Conservation (phyloP, 2,888 invertebrate genomes). For the Drosophila pseudotakahashii region DNA sequence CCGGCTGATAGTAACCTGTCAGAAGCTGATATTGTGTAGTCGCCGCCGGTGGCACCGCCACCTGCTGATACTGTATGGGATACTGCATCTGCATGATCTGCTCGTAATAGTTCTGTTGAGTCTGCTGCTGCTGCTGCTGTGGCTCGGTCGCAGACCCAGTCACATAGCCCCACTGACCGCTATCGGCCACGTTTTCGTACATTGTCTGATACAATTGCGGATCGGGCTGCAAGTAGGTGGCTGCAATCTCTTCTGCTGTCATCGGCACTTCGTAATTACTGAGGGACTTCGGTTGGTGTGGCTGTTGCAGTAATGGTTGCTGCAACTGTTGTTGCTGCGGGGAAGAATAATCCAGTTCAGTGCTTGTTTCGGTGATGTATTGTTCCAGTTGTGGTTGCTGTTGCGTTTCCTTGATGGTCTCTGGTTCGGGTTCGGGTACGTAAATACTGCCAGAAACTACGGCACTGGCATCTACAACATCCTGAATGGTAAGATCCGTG, state of each 20-base stretch:
- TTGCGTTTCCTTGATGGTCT: constrained; percentile 25
- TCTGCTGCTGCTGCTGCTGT: constrained; percentile 50
- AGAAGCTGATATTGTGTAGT: constrained; percentile 78
- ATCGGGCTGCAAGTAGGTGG: constrained; percentile 81
- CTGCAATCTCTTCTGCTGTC: constrained; percentile 81
- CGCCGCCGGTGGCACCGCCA: constrained; percentile 61
- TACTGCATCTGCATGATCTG: constrained; percentile 82
- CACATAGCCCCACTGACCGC: constrained; percentile 76
- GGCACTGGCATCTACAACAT: constrained; percentile 68
- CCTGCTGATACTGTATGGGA: constrained; percentile 78
- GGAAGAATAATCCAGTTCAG: constrained; percentile 42
- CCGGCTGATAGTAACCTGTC: constrained; percentile 77
- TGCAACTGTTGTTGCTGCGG: constrained; percentile 27
- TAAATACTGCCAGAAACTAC: constrained; percentile 41
- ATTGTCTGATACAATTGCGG: constrained; percentile 79
- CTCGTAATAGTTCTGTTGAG: constrained; percentile 78
- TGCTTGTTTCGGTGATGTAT: constrained; percentile 35
- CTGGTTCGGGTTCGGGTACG: constrained; percentile 33
- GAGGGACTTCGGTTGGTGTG: neutral
- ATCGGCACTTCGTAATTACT: constrained; percentile 67
- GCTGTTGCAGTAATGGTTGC: constrained; percentile 16
- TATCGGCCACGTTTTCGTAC: constrained; percentile 80
- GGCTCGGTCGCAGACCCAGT: constrained; percentile 18
- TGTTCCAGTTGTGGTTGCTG: constrained; percentile 32
- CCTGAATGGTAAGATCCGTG: constrained; percentile 65